Evolutionary conservation across 2,888 invertebrate species (phyloP).

Genomic region (Cryptocheilus praepositus): DNA sequence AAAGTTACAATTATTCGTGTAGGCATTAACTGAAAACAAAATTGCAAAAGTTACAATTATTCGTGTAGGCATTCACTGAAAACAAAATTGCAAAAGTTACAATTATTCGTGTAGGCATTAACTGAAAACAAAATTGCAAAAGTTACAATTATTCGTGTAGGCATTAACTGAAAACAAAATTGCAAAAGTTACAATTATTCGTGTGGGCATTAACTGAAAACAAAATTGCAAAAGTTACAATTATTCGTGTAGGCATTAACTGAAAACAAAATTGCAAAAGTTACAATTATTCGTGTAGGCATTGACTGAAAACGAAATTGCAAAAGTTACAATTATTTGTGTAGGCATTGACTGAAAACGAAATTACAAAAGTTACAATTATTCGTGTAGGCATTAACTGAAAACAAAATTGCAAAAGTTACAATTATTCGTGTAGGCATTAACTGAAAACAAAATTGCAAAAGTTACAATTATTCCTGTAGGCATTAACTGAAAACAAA

Average conservation of each 20-base stretch:
- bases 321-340: constrained; percentile 9
- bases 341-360: not conserved
- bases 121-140: too few species aligned
- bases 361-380: too few species aligned
- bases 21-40: not conserved
- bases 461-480: constrained; percentile 9
- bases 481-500: not conserved
- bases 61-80: constrained; percentile 3
- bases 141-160: constrained; percentile 10
- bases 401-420: too few species aligned
- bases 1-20: constrained; percentile 10
- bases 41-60: too few species aligned
- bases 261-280: too few species aligned
- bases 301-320: not conserved
- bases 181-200: not conserved
- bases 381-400: constrained; percentile 3
- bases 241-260: constrained; percentile 4
- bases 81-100: too few species aligned
- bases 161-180: not conserved
- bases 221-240: too few species aligned
- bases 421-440: constrained; percentile 11
- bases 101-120: constrained; percentile 7
- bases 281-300: constrained; percentile 12
- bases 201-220: not conserved
- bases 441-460: too few species aligned